A percentile compares a stretch with the other conserved stretches of the same genome.
phyloP scores from a whole-genome alignment of 2,888 invertebrate genomes.

The Nebria brevicollis region DNA sequence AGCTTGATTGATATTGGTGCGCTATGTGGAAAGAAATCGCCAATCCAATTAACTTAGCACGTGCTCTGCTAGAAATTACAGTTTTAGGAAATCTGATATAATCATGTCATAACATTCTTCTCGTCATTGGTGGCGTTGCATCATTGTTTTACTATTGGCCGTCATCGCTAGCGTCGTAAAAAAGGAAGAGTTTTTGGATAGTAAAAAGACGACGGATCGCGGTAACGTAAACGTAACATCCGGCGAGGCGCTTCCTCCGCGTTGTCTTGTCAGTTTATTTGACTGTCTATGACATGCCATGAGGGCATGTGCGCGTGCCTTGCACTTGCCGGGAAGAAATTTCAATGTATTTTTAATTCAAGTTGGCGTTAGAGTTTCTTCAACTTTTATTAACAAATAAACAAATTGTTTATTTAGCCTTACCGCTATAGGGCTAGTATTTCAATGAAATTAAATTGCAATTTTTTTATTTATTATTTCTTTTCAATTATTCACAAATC shows the following conservation, averaged over 20 bases:
- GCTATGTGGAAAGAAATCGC: neutral
- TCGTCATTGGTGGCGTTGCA: constrained; percentile 3
- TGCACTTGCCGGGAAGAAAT: constrained; percentile 31
- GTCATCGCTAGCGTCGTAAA: constrained; percentile 27
- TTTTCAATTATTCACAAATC: too few relatives aligned
- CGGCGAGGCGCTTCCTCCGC: constrained; percentile 35
- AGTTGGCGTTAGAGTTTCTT: neutral
- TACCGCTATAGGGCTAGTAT: too few relatives aligned
- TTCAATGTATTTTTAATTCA: constrained; percentile 42
- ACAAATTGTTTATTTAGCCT: neutral
- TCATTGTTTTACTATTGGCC: constrained; percentile 31
- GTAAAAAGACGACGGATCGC: constrained; percentile 30
- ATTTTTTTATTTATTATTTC: too few relatives aligned
- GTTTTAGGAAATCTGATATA: neutral
- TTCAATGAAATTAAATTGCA: too few relatives aligned
- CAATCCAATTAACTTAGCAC: neutral
- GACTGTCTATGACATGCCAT: constrained; percentile 32
- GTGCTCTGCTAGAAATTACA: neutral
- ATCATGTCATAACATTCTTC: neutral
- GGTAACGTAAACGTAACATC: constrained; percentile 45
- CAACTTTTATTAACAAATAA: neutral
- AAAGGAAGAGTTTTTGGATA: constrained; percentile 19
- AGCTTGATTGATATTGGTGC: neutral
- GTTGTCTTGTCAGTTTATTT: constrained; percentile 35
- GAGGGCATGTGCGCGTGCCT: constrained; percentile 4